Percentiles rank a stretch among this genome's conserved stretches.
These are phyloP conservation scores for Pipistrellus kuhlii DNA, from an alignment of 2,797 vertebrate genomes.

Conservation along the genomic window DNA sequence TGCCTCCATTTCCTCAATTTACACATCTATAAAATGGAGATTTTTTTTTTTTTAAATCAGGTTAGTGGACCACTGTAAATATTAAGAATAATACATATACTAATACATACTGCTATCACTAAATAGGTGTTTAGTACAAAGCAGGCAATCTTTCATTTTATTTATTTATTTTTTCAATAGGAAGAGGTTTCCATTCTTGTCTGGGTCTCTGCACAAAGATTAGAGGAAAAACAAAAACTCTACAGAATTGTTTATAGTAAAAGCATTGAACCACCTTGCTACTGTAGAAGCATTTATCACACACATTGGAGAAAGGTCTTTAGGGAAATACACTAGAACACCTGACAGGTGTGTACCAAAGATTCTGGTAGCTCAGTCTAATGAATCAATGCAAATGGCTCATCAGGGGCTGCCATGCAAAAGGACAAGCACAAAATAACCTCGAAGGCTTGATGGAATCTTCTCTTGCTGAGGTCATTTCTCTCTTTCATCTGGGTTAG, in stretches of 20 bases:
- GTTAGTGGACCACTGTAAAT: not conserved
- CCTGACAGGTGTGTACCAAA: not conserved
- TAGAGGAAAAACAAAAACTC: not conserved
- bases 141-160: not conserved
- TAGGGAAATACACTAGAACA: not conserved
- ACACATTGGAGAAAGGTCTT: not conserved
- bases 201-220: not conserved
- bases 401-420: not conserved
- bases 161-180: not conserved
- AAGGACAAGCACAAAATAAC: not conserved
- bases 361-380: not conserved
- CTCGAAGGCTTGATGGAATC: not conserved
- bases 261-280: not conserved
- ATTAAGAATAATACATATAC: not conserved
- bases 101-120: not conserved
- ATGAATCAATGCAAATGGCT: not conserved
- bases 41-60: not conserved
- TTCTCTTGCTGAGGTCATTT: not conserved
- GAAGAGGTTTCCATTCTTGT: not conserved
- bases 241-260: not conserved
- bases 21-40: not conserved
- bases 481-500: too few species aligned
- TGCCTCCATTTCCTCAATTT: not conserved
- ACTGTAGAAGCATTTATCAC: not conserved
- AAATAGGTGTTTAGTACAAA: not conserved